These are phyloP conservation scores for Garrulus glandarius DNA, from an alignment of 2,797 vertebrate species.

Conservation along the genomic window DNA sequence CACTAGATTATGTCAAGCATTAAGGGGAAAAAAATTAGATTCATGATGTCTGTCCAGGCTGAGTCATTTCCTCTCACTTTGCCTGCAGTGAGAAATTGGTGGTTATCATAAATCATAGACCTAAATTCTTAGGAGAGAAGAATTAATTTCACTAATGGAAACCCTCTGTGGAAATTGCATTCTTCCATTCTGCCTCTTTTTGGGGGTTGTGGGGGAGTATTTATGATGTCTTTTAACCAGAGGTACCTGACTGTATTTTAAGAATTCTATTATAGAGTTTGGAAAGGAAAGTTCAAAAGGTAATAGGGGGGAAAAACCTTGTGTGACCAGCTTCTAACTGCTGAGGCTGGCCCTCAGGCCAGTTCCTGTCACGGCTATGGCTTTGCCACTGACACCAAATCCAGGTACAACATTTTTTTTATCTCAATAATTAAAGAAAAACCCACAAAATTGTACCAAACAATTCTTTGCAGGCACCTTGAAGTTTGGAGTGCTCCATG, in stretches of 20 bases:
- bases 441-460: background rate
- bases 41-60: slow-evolving; percentile 65
- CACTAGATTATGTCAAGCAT: slow-evolving; percentile 67
- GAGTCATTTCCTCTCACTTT: slow-evolving; percentile 71
- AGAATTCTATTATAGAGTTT: background rate
- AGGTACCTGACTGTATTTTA: background rate
- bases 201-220: background rate
- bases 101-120: slow-evolving; percentile 70
- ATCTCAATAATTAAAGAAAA: background rate
- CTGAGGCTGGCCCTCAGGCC: background rate
- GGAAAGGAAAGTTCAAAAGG: background rate
- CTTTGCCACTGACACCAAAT: background rate
- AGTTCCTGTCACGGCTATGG: background rate
- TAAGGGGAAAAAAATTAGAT: slow-evolving; percentile 38
- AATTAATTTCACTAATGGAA: slow-evolving; percentile 77
- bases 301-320: background rate
- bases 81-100: slow-evolving; percentile 61
- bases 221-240: slow-evolving; percentile 34
- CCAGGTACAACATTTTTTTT: background rate
- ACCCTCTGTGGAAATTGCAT: slow-evolving; percentile 43
- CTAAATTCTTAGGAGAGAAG: slow-evolving; percentile 63
- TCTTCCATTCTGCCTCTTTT: background rate
- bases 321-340: background rate
- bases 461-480: background rate
- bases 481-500: background rate